A percentile compares a stretch with the other conserved stretches of the same genome.
Conservation (phyloP, 1,140 invertebrate species). For the Drosophila nigrodunni region DNA sequence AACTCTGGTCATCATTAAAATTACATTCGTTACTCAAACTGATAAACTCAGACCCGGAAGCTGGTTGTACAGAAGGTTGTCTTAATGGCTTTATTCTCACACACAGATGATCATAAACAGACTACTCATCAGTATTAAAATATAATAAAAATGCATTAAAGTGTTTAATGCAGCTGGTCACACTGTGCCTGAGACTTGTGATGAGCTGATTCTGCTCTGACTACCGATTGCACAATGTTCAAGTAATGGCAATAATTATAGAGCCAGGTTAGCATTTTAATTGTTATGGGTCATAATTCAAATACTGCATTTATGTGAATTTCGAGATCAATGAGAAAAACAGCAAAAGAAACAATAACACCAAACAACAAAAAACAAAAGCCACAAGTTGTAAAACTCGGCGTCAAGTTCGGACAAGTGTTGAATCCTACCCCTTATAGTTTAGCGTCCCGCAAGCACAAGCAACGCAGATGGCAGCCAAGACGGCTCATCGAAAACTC, state of each 20-base stretch:
- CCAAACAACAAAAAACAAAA: neutral
- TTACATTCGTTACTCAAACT: neutral
- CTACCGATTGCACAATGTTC: constrained; percentile 49
- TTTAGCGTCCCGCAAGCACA: constrained; percentile 9
- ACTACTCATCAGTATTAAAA: neutral
- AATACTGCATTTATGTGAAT: constrained; percentile 41
- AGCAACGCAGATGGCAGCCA: neutral
- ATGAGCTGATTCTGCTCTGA: constrained; percentile 24
- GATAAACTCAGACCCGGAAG: neutral
- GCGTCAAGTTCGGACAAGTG: constrained; percentile 25
- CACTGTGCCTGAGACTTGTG: constrained; percentile 25
- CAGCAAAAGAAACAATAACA: neutral
- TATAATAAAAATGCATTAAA: neutral
- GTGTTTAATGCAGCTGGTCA: constrained; percentile 8
- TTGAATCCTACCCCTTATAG: neutral
- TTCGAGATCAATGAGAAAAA: constrained; percentile 34
- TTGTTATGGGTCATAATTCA: constrained; percentile 62
- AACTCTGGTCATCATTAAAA: neutral
- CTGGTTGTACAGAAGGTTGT: neutral
- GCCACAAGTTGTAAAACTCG: neutral
- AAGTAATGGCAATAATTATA: constrained; percentile 60
- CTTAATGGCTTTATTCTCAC: constrained; percentile 3
- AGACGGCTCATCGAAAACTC: neutral
- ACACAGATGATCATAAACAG: neutral
- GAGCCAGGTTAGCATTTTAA: constrained; percentile 53